Percentiles rank a stretch among this genome's conserved stretches.
Evolutionary conservation across 2,113 vertebrate genomes (phyloP).

Genomic region (Aspidoscelis tigris): DNA sequence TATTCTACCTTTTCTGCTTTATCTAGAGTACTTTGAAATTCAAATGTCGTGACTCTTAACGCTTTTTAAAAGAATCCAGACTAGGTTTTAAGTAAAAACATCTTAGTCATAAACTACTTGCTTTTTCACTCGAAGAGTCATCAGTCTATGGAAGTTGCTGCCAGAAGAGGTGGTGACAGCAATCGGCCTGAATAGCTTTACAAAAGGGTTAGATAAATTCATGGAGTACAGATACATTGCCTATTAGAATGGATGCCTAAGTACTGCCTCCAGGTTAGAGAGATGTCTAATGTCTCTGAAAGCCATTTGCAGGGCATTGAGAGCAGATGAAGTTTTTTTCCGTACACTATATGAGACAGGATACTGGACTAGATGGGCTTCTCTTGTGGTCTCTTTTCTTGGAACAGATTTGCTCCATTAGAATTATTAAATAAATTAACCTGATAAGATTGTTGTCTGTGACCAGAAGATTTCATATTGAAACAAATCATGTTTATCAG

Average conservation of each 20-base stretch:
- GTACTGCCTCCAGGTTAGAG: no score
- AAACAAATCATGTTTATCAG: background rate
- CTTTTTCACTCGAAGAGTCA: no score
- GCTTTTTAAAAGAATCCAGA: background rate
- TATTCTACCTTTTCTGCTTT: background rate
- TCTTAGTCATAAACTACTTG: background rate
- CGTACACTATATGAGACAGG: no score
- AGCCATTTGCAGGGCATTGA: no score
- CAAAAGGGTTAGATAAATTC: no score
- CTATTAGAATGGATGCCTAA: no score
- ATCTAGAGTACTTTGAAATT: background rate
- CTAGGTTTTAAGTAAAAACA: background rate
- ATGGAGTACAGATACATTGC: no score
- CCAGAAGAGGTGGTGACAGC: no score
- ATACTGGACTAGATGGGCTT: background rate
- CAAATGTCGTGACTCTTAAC: background rate
- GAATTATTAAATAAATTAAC: background rate
- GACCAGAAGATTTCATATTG: background rate
- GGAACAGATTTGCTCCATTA: background rate
- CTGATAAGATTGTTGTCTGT: background rate
- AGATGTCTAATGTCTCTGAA: no score
- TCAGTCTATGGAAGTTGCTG: no score
- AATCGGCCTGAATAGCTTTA: no score
- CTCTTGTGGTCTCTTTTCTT: background rate
- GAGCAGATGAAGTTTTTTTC: no score